Percentiles rank a stretch among this genome's conserved stretches.
Conservation (phyloP, 2,113 vertebrate genomes). For the Grantiella picta region DNA sequence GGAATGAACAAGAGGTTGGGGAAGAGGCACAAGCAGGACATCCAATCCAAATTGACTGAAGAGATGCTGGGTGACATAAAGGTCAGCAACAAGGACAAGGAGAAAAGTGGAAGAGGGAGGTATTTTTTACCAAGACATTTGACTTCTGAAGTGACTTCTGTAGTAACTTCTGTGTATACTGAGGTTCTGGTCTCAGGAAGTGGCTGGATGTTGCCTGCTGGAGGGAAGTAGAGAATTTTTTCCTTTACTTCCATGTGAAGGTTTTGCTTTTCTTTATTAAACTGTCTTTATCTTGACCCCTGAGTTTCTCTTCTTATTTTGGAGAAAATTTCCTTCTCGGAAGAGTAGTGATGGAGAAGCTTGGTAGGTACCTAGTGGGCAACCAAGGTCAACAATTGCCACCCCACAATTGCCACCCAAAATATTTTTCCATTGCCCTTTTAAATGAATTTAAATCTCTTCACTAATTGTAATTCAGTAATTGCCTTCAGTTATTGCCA, state of each 20-base stretch:
- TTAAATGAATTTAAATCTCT: not conserved
- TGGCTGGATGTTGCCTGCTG: fast-evolving
- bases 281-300: fast-evolving
- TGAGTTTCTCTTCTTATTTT: not conserved
- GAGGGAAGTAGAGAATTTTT: not conserved
- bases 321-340: not conserved
- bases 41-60: not conserved
- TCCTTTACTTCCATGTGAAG: fast-evolving
- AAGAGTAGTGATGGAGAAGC: not conserved
- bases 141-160: not conserved
- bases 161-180: not conserved
- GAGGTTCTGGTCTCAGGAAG: not conserved
- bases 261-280: not conserved
- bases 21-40: not conserved
- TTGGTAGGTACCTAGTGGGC: no score
- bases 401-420: not conserved
- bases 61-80: not conserved
- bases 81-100: not conserved
- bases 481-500: not conserved
- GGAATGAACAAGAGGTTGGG: not conserved
- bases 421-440: not conserved
- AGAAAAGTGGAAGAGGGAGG: not conserved
- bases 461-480: not conserved
- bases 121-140: not conserved
- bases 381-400: not conserved